These are phyloP conservation scores for Eriocheir sinensis DNA, from an alignment of 1,140 invertebrate species.

Conservation along the genomic window DNA sequence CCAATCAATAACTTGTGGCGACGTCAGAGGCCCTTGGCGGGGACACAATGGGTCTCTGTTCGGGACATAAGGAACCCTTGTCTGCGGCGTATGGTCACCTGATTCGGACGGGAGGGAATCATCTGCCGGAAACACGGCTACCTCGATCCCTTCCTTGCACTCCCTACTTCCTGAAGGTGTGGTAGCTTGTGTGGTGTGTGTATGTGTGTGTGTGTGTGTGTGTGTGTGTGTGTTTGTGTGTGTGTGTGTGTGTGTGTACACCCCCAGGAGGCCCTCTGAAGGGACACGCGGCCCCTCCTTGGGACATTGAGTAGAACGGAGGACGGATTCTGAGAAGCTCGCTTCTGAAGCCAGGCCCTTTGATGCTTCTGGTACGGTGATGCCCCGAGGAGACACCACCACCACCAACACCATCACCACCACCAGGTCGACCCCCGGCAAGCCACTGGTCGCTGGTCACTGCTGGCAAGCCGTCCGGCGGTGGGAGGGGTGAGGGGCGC, in stretches of 20 bases:
- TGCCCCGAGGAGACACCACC: background rate
- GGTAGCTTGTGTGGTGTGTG: too few relatives aligned
- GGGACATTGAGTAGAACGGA: background rate
- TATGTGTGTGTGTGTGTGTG: too few relatives aligned
- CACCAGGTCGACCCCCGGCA: background rate
- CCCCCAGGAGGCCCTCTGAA: background rate
- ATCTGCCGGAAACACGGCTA: constrained; percentile 11
- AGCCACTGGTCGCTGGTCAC: background rate
- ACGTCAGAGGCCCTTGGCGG: background rate
- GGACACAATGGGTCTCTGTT: background rate
- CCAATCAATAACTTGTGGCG: constrained; percentile 23
- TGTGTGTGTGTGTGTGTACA: too few relatives aligned
- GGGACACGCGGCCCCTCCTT: background rate
- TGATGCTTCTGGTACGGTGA: background rate
- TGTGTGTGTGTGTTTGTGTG: too few relatives aligned
- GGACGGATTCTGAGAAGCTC: background rate
- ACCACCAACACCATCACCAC: background rate
- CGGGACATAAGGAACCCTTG: background rate
- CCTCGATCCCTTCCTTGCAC: background rate
- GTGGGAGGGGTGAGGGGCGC: background rate
- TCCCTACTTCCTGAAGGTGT: background rate
- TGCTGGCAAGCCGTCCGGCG: too few relatives aligned
- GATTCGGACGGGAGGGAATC: constrained; percentile 12
- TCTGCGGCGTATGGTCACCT: background rate
- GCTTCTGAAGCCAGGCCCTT: background rate